phyloP scores from a whole-genome alignment of 2,888 invertebrate species.

The Drosophila monieri region DNA sequence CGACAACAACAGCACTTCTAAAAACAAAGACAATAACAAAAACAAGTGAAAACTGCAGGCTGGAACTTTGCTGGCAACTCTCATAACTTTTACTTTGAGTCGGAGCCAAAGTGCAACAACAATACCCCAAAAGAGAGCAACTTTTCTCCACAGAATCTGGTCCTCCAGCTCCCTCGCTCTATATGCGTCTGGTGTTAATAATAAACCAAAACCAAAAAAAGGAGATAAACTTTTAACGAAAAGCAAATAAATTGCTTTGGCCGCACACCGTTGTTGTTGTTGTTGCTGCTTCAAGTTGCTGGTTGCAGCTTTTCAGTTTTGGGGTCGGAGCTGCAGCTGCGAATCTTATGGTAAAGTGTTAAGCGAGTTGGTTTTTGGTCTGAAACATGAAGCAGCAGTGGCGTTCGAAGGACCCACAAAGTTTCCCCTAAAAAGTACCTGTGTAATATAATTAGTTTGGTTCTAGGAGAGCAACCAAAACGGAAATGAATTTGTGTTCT shows the following conservation, averaged over 20 bases:
- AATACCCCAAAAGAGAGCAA: conserved; percentile 65
- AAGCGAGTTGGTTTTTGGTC: conserved; percentile 55
- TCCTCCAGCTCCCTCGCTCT: conserved; percentile 2
- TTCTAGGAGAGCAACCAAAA: not conserved
- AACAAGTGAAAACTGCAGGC: conserved; percentile 39
- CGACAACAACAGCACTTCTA: conserved; percentile 33
- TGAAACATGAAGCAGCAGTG: conserved; percentile 16
- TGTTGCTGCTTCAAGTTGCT: conserved; percentile 22
- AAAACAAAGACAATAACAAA: conserved; percentile 27
- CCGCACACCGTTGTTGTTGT: conserved; percentile 14
- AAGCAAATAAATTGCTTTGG: conserved; percentile 61
- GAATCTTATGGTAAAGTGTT: conserved; percentile 71
- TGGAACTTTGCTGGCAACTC: conserved; percentile 63
- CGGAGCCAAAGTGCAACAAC: conserved; percentile 67
- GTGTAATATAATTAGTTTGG: not conserved
- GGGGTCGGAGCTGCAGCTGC: conserved; percentile 54
- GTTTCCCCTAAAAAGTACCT: not conserved
- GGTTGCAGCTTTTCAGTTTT: conserved; percentile 19
- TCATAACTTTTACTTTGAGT: conserved; percentile 79
- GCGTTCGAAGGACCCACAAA: conserved; percentile 2
- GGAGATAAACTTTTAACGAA: conserved; percentile 54
- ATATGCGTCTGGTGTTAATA: conserved; percentile 65
- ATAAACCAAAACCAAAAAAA: conserved; percentile 64
- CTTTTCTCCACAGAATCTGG: conserved; percentile 49
- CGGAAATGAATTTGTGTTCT: not conserved